Conservation (phyloP, 2,113 vertebrate genomes). For the Cyanoramphus novaezelandiae region DNA sequence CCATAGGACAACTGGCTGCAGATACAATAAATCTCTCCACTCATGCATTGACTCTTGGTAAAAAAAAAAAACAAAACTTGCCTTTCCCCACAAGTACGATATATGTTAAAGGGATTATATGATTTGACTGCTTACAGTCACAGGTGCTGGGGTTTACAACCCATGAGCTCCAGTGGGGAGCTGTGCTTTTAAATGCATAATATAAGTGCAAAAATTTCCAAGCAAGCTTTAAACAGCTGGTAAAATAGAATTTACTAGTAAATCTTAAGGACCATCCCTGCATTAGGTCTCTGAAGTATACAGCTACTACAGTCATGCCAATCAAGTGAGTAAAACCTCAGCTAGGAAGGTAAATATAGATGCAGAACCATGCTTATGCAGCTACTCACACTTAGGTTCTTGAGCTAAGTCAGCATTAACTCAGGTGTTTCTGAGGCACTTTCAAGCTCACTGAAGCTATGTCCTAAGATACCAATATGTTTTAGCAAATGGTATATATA, state of each 20-base stretch:
- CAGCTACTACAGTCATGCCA: accelerated
- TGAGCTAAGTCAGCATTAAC: neutral
- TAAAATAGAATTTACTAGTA: neutral
- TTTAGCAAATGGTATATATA: neutral
- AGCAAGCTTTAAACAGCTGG: neutral
- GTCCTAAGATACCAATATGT: neutral
- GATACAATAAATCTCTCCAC: neutral
- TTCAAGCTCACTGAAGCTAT: neutral
- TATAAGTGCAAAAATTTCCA: neutral
- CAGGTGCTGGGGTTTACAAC: neutral
- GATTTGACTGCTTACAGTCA: neutral
- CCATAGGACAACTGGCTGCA: neutral
- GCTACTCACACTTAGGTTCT: neutral
- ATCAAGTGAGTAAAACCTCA: neutral
- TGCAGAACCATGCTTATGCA: neutral
- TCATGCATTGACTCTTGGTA: neutral
- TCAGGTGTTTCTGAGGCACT: neutral
- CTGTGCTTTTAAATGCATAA: neutral
- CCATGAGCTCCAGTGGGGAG: neutral
- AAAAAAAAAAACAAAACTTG: neutral
- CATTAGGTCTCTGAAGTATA: neutral
- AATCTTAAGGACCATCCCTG: neutral
- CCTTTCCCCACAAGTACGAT: neutral
- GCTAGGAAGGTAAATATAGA: neutral
- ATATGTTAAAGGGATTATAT: neutral